Conservation (phyloP, 2,888 invertebrate species). For the Cheilosia impressa region DNA sequence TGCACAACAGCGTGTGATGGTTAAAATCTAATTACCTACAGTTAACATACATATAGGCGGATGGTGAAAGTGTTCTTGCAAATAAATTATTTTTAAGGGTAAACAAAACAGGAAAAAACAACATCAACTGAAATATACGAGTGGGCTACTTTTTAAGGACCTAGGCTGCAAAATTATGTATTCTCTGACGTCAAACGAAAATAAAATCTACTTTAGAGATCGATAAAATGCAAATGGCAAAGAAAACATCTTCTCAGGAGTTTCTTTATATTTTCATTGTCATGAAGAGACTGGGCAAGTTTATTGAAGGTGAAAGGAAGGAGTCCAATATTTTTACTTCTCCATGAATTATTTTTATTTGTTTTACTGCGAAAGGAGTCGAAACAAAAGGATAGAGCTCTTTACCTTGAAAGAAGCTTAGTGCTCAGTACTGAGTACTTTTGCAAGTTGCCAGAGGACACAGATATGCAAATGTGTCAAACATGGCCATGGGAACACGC, state of each 20-base stretch:
- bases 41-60: not conserved
- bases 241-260: not conserved
- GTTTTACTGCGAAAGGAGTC: too few relatives aligned
- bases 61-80: not conserved
- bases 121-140: constrained; percentile 4
- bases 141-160: constrained; percentile 13
- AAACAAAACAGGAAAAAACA: not conserved
- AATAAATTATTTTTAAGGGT: constrained; percentile 3
- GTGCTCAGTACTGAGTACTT: too few relatives aligned
- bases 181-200: constrained; percentile 3
- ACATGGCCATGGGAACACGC: too few relatives aligned
- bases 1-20: constrained; percentile 36
- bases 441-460: too few relatives aligned
- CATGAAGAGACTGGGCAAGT: not conserved
- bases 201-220: constrained; percentile 5
- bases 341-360: not conserved
- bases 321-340: not conserved
- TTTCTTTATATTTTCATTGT: not conserved
- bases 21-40: constrained; percentile 29
- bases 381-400: too few relatives aligned
- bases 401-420: too few relatives aligned
- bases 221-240: constrained; percentile 49
- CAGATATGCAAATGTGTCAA: too few relatives aligned
- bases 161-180: not conserved
- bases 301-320: not conserved